A percentile compares a stretch with the other conserved stretches of the same genome.
These are phyloP conservation scores for Homalodisca vitripennis DNA, from an alignment of 1,140 invertebrate species.

Conservation along the genomic window DNA sequence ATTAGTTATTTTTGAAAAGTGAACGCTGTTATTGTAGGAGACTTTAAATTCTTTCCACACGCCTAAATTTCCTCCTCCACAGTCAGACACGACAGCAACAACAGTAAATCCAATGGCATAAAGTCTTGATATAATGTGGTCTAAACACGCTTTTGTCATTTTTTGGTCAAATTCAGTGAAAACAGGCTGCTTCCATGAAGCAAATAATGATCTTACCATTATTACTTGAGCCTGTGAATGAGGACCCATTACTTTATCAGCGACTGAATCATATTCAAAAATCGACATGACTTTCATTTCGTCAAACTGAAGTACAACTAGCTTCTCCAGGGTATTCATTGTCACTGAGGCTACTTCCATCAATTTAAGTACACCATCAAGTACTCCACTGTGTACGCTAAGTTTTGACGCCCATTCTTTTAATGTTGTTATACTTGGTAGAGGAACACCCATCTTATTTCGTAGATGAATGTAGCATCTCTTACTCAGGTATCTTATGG, in stretches of 20 bases:
- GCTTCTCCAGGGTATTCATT: conserved; percentile 39
- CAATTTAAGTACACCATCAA: not conserved
- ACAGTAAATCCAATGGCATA: conserved; percentile 42
- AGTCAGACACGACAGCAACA: conserved; percentile 44
- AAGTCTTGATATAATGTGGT: conserved; percentile 40
- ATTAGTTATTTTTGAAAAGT: conserved; percentile 38
- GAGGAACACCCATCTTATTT: conserved; percentile 3
- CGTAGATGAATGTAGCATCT: not conserved
- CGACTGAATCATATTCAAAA: conserved; percentile 45
- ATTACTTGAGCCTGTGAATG: conserved; percentile 4
- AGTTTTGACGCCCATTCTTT: conserved; percentile 12
- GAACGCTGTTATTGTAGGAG: conserved; percentile 3
- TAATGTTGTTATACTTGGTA: conserved; percentile 3
- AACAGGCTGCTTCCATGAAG: conserved; percentile 47
- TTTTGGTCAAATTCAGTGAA: conserved; percentile 44
- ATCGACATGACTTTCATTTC: conserved; percentile 43
- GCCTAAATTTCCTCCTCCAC: conserved; percentile 42
- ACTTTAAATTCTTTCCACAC: conserved; percentile 45
- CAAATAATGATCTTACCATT: conserved; percentile 43
- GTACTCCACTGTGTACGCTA: not conserved
- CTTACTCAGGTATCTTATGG: not conserved
- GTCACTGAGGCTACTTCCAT: not conserved
- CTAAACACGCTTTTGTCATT: conserved; percentile 43
- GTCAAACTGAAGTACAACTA: conserved; percentile 42
- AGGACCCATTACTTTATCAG: conserved; percentile 39